Conservation (phyloP, 2,888 invertebrate species). For the Phytoseiulus persimilis region DNA sequence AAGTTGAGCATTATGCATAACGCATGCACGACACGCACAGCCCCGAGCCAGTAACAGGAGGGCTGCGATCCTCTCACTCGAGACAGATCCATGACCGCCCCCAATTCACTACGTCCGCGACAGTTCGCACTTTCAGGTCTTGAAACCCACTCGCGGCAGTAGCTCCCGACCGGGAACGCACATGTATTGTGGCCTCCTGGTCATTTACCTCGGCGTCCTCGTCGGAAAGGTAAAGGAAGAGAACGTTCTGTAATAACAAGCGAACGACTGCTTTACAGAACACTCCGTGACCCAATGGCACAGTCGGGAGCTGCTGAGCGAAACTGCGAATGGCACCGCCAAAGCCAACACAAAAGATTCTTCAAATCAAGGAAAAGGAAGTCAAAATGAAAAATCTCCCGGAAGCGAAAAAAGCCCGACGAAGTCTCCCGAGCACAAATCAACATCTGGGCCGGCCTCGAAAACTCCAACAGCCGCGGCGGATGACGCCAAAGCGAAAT, state of each 20-base stretch:
- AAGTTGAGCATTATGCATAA: too few species aligned
- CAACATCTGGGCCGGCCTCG: neutral
- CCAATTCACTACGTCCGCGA: too few species aligned
- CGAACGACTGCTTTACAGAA: neutral
- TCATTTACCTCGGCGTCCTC: too few species aligned
- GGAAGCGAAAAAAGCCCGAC: neutral
- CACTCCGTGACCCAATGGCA: neutral
- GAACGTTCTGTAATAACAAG: neutral
- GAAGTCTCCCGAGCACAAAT: neutral
- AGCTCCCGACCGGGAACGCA: too few species aligned
- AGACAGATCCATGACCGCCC: too few species aligned
- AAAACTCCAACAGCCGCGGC: neutral
- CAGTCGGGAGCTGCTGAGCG: slow-evolving; percentile 25
- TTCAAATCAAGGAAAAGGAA: neutral
- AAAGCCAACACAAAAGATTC: neutral
- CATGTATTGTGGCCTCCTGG: too few species aligned
- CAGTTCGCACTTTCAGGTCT: too few species aligned
- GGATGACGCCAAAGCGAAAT: neutral
- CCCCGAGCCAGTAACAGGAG: too few species aligned
- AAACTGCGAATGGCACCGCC: neutral
- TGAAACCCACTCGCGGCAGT: too few species aligned
- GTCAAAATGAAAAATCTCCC: neutral
- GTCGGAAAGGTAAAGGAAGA: neutral
- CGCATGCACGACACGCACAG: too few species aligned
- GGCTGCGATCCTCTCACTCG: too few species aligned